Evolutionary conservation across 53 echinoderm and acorn worm species (phyloP).

Genomic region (Paelopatides confundens): DNA sequence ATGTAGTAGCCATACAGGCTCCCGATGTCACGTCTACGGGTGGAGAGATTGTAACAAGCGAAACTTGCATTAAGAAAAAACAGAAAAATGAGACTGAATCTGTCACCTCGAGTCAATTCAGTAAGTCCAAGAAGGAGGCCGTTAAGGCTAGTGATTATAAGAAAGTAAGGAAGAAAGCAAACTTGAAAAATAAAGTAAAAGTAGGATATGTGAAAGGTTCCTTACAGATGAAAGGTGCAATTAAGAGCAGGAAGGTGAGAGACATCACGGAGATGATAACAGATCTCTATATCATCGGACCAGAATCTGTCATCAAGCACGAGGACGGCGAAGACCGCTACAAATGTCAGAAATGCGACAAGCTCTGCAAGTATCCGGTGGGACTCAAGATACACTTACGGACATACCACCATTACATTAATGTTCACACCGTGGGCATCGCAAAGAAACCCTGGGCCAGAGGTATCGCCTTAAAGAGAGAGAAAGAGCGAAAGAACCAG

Average conservation of each 20-base stretch:
- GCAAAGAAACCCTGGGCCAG: slow-evolving; percentile 48
- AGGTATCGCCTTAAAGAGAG: slow-evolving; percentile 33
- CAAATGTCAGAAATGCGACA: slow-evolving; percentile 60
- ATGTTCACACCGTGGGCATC: slow-evolving; percentile 27
- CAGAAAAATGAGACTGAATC: slow-evolving; percentile 1
- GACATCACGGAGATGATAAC: slow-evolving; percentile 16
- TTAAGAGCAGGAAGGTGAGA: not conserved
- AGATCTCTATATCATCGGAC: slow-evolving; percentile 56
- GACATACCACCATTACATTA: slow-evolving; percentile 46
- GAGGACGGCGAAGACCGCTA: slow-evolving; percentile 56
- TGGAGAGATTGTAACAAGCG: not conserved
- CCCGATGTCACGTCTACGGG: slow-evolving; percentile 71
- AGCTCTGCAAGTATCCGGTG: slow-evolving; percentile 64
- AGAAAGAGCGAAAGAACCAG: not conserved
- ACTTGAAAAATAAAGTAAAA: not conserved
- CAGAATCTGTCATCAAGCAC: slow-evolving; percentile 37
- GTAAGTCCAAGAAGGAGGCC: not conserved
- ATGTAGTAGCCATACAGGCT: slow-evolving; percentile 50
- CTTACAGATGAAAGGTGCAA: not conserved
- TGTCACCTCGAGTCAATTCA: slow-evolving; percentile 1
- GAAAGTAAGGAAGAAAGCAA: slow-evolving; percentile 10
- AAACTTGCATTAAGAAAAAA: not conserved
- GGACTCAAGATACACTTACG: slow-evolving; percentile 69
- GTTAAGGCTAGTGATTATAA: not conserved
- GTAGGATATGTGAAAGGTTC: not conserved